A percentile compares a stretch with the other conserved stretches of the same genome.
phyloP scores from a whole-genome alignment of 2,888 invertebrate genomes.

The Acanthoscelides obtectus region DNA sequence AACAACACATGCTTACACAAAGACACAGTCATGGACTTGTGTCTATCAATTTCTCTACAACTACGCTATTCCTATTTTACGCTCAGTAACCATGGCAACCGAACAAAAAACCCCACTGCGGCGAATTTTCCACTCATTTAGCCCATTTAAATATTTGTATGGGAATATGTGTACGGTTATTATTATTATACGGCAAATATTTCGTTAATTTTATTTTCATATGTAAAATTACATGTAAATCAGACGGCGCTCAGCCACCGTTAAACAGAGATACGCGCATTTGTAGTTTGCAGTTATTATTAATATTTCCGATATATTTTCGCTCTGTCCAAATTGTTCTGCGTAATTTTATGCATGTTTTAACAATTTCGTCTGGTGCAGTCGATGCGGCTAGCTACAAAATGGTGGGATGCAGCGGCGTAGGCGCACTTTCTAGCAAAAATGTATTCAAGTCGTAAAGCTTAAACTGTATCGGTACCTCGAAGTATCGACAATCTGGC shows the following conservation, averaged over 20 bases:
- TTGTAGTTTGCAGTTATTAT: neutral
- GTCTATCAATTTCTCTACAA: neutral
- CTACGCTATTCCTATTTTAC: neutral
- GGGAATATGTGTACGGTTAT: neutral
- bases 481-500: too few relatives aligned
- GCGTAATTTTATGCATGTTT: slow-evolving; percentile 22
- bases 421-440: too few relatives aligned
- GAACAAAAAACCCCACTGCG: neutral
- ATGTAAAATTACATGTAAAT: neutral
- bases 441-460: too few relatives aligned
- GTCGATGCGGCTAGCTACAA: neutral
- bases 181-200: neutral
- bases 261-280: neutral
- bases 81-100: neutral
- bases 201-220: neutral
- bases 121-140: neutral
- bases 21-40: too few relatives aligned
- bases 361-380: slow-evolving; percentile 13
- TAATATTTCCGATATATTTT: neutral
- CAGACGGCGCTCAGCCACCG: neutral
- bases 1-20: too few relatives aligned
- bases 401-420: too few relatives aligned
- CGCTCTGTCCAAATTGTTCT: neutral
- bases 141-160: neutral
- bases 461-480: too few relatives aligned